Evolutionary conservation across 2,113 vertebrate genomes (phyloP).

Genomic region (Orthochromis indermauri): DNA sequence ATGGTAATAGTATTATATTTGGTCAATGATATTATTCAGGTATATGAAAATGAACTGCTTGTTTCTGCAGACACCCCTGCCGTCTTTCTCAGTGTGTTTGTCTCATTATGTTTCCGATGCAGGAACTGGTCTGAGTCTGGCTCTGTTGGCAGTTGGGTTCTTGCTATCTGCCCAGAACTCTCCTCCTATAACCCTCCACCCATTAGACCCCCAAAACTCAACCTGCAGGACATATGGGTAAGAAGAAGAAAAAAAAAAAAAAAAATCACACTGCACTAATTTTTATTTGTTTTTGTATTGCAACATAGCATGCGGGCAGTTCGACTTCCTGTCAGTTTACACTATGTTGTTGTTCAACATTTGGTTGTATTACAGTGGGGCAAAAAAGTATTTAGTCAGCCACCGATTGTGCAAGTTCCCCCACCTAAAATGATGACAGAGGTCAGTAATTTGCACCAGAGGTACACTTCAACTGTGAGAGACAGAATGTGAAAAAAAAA

Average conservation of each 20-base stretch:
- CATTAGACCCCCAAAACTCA: conserved; percentile 75
- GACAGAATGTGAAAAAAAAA: no score
- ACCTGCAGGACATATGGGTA: conserved; percentile 84
- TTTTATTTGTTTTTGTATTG: background rate
- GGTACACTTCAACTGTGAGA: no score
- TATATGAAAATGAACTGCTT: background rate
- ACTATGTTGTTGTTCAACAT: background rate
- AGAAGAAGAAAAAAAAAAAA: conserved; percentile 33
- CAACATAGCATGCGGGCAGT: background rate
- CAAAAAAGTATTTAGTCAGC: no score
- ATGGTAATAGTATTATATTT: background rate
- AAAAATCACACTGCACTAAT: background rate
- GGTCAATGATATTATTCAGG: background rate
- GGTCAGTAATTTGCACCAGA: no score
- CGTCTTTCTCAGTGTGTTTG: background rate
- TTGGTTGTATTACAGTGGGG: background rate
- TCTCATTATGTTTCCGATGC: background rate
- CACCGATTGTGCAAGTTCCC: no score
- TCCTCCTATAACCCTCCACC: conserved; percentile 78
- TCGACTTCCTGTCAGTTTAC: background rate
- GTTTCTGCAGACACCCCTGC: background rate
- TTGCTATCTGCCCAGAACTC: conserved; percentile 85
- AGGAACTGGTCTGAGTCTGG: conserved; percentile 72
- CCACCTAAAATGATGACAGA: no score
- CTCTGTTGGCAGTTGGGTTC: conserved; percentile 85